Evolutionary conservation across 2,113 vertebrate species (phyloP).

Genomic region (Pogonocichla stellata): DNA sequence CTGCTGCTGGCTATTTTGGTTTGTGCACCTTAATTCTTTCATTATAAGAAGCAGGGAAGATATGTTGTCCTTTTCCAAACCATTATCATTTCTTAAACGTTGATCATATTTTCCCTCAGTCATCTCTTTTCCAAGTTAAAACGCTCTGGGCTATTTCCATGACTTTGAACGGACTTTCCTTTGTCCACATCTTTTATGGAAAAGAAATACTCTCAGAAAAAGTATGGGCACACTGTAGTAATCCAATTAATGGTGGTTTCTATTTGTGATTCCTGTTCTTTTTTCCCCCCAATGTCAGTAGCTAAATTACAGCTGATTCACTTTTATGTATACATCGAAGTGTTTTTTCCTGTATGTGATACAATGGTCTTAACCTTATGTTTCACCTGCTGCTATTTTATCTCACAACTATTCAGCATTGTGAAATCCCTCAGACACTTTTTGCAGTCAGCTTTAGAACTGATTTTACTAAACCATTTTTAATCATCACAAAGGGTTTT

Average conservation of each 20-base stretch:
- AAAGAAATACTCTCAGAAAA: not conserved
- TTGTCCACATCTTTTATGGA: not conserved
- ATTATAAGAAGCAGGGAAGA: not conserved
- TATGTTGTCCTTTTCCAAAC: not conserved
- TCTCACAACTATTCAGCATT: not conserved
- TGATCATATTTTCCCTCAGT: not conserved
- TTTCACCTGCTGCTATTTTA: not conserved
- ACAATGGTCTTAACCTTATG: not conserved
- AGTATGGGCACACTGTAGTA: not conserved
- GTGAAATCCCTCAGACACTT: not conserved
- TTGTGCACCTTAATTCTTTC: not conserved
- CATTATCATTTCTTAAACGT: not conserved
- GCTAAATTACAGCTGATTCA: not conserved
- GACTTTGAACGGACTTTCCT: not conserved
- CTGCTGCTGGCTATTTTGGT: not conserved
- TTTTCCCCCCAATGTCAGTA: not conserved
- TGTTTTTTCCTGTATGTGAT: not conserved
- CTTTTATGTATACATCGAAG: not conserved
- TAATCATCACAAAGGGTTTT: not conserved
- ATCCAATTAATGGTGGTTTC: not conserved
- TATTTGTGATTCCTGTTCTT: not conserved
- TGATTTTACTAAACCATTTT: not conserved
- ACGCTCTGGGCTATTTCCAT: not conserved
- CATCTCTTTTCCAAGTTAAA: not conserved
- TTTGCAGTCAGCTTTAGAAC: not conserved